Base-by-base conservation (phyloP, 2,797 vertebrate genomes). In the Alauda arvensis region DNA sequence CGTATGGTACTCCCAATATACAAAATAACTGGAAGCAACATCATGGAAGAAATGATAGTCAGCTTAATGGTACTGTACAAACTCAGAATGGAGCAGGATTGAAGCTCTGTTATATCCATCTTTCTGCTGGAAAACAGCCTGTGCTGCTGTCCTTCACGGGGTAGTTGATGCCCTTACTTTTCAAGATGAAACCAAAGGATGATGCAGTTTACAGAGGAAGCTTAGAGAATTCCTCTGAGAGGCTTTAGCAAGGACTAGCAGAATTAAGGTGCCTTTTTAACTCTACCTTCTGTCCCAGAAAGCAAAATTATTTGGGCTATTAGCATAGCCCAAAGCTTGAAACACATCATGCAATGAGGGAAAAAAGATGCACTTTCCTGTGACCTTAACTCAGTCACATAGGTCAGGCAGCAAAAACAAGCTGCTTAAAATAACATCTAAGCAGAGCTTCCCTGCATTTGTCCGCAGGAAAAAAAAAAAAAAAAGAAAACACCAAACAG, bases 391-490 rank as follows among this genome's bases (percentile, higher is more conserved):
- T 84, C 39, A 78, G 77, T 66, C 72, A 80, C 59, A 76, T 8
- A 85, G 84, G 82, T 88, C 84, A 90, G 67, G 59, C 69, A 93
- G 77, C 82, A 91, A 80, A 86, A 92, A 80, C 3, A 6, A 80
- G 70, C 39, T 87, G 56, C 82, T 85, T 80, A 91, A 94, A 93
- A 94, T 88, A 94, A 77, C 52, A 77, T 29, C 76, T 62, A 80
- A 91, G 62, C n/a, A 69, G 52, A 85, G 19, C 56, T 83, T 66
- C 49, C 56, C 31, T 91, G 56, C 43, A 61, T 75, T 88, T 77
- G 18, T 85, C 37, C 51, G 66, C 40, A 53, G 28, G 25, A 42
- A 45, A 40, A 12, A 31, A 31, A 14, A 14, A 25, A n/a, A 52
- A 25, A 14, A 17, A 4, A 5, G 8, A 61, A 53, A 43, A 66